Evolutionary conservation across 2,888 invertebrate species (phyloP), one percentile per base, ranked within the genome.

Genomic region (Parascotia fuliginaria): DNA sequence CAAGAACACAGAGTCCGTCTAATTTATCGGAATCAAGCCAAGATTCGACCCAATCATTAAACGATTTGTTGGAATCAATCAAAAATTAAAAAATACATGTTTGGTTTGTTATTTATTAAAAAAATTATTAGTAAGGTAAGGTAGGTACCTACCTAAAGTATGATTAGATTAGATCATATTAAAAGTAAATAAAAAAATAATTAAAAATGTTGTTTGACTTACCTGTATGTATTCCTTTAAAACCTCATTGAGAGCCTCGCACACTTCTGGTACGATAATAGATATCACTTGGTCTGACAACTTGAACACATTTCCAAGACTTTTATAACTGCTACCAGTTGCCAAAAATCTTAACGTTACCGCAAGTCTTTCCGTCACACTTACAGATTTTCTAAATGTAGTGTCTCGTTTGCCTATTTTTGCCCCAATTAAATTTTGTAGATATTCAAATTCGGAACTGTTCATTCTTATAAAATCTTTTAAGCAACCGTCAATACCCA

Each of bases 191-290:
- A 32, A 41, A 40, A 49, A 51, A 41, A 52, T 53, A 41, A 45
- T 22, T 29, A 51, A 56, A 54, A 57, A 55, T 54, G 42, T 61
- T 59, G 52, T 54, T 64, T 64, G 44, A 65, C 57, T 64, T 61
- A 68, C 60, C 50, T 64, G 38, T 53, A 65, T 47, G 40, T 52
- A 53, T 49, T 60, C 61, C 15, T 63, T 24, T 55, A 64, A 57
- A 44, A 49, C 65, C 51, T 61, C 57, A 50, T 54, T 62, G 44
- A 65, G 46, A 55, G 59, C 60, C 48, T 56, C 56, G 50, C 64
- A 65, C 47, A 65, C 67, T 63, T 65, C 55, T 60, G 65, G 65
- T 55, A 68, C 31, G 54, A 68, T 64, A 11, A 52, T 59, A 54
- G 53, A 54, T 59, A 65, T 68, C 38, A 57, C 42, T 56, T 65